Conservation (phyloP, 2,888 invertebrate genomes). For the Automeris io region DNA sequence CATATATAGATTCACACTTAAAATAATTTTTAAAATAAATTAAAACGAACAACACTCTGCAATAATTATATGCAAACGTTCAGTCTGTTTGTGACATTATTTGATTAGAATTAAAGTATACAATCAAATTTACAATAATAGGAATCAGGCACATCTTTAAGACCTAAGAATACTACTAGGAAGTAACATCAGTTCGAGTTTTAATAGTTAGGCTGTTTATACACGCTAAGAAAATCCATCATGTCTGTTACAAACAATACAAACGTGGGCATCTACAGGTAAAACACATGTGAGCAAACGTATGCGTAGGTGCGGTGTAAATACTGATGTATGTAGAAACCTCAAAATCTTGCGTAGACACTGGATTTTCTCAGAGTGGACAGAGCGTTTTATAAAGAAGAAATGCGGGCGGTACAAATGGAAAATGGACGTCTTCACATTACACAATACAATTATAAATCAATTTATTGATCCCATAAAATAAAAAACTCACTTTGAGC, state of each 20-base stretch:
- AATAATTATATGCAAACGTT: constrained; percentile 73
- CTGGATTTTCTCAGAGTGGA: too few species aligned
- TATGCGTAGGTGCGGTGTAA: too few species aligned
- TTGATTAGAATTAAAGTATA: constrained; percentile 69
- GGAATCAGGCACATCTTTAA: constrained; percentile 73
- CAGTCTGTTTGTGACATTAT: constrained; percentile 73
- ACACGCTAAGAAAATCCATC: too few species aligned
- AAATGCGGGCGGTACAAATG: constrained; percentile 19
- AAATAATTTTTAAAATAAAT: constrained; percentile 69
- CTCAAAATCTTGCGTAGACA: too few species aligned
- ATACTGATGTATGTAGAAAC: too few species aligned
- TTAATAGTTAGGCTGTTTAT: constrained; percentile 21
- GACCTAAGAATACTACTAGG: constrained; percentile 41
- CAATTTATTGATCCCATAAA: constrained; percentile 54
- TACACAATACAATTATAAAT: constrained; percentile 41
- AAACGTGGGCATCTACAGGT: too few species aligned
- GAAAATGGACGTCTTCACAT: constrained; percentile 52
- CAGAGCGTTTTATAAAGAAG: constrained; percentile 17
- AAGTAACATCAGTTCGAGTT: constrained; percentile 33
- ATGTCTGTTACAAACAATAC: too few species aligned
- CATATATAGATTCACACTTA: constrained; percentile 74
- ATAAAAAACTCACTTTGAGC: constrained; percentile 69
- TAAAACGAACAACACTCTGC: constrained; percentile 71
- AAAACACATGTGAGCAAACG: too few species aligned
- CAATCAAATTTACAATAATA: constrained; percentile 72